Conservation (phyloP, 2,888 invertebrate genomes). For the Neoascia interrupta region DNA sequence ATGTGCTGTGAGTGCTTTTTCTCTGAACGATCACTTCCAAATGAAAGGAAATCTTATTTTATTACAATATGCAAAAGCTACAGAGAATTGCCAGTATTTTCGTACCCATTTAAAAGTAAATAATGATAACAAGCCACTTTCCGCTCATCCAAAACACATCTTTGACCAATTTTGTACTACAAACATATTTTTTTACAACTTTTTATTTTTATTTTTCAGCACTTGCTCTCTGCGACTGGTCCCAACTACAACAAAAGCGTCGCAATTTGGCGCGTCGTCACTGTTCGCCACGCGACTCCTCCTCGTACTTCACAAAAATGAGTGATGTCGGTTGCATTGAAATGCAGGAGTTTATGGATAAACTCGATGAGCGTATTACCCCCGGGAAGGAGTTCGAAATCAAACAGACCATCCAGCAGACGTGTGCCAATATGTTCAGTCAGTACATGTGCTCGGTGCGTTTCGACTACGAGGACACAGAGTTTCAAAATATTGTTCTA, state of each 20-base stretch:
- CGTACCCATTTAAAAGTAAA: no score
- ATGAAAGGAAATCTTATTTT: no score
- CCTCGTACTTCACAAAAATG: constrained; percentile 86
- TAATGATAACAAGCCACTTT: no score
- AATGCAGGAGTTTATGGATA: constrained; percentile 82
- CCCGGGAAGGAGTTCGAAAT: constrained; percentile 81
- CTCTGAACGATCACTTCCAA: no score
- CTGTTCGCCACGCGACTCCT: constrained; percentile 89
- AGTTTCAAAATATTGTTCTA: constrained; percentile 85
- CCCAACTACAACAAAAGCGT: constrained; percentile 88
- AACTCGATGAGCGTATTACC: constrained; percentile 80
- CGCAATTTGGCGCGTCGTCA: constrained; percentile 89
- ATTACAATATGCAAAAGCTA: no score
- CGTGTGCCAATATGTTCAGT: constrained; percentile 91
- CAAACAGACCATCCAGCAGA: constrained; percentile 86
- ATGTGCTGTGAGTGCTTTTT: no score
- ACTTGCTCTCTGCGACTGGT: constrained; percentile 93
- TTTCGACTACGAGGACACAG: constrained; percentile 85
- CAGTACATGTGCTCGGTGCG: constrained; percentile 92
- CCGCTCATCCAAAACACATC: no score
- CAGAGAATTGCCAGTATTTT: no score
- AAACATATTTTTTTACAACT: constrained; percentile 25
- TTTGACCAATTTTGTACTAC: background rate
- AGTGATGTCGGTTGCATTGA: constrained; percentile 87
- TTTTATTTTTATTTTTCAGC: no score